A percentile compares a stretch with the other conserved stretches of the same genome.
Evolutionary conservation across 2,888 invertebrate genomes (phyloP).

Genomic region (Yponomeuta sedellus): DNA sequence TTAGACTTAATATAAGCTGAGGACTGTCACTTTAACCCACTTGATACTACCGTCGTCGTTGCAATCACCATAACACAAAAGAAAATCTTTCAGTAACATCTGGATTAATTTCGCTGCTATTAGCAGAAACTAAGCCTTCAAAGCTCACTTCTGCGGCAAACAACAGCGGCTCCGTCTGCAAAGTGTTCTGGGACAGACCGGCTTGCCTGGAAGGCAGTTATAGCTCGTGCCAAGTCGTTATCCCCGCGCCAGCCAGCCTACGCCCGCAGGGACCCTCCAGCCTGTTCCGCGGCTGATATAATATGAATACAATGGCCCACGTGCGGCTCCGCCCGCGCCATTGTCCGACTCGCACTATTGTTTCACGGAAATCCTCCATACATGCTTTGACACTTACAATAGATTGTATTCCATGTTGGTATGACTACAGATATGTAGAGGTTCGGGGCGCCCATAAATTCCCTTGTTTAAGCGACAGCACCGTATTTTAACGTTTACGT

Average conservation of each 20-base stretch:
- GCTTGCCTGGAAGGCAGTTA: conserved; percentile 1
- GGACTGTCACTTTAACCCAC: too few species aligned
- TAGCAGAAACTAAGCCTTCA: neutral
- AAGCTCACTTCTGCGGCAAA: neutral
- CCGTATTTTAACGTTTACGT: neutral
- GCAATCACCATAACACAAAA: too few species aligned
- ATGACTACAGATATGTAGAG: neutral
- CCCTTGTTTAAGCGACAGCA: neutral
- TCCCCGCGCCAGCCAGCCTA: conserved; percentile 7
- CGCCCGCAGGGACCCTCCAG: conserved; percentile 17
- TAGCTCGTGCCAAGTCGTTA: conserved; percentile 17
- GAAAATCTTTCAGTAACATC: too few species aligned
- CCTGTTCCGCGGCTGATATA: conserved; percentile 33
- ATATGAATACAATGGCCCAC: conserved; percentile 62
- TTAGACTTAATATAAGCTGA: too few species aligned
- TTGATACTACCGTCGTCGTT: too few species aligned
- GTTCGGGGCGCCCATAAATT: conserved; percentile 2
- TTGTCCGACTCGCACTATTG: conserved; percentile 60
- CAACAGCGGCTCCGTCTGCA: neutral
- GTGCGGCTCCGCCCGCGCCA: conserved; percentile 52
- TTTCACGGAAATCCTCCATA: conserved; percentile 62
- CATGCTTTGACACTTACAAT: conserved; percentile 54
- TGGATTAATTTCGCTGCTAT: too few species aligned
- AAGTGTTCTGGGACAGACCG: neutral
- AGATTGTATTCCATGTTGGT: conserved; percentile 13